Evolutionary conservation across 1,140 invertebrate genomes (phyloP), one percentile per base, ranked within the genome.

Genomic region (Meloidogyne exigua): DNA sequence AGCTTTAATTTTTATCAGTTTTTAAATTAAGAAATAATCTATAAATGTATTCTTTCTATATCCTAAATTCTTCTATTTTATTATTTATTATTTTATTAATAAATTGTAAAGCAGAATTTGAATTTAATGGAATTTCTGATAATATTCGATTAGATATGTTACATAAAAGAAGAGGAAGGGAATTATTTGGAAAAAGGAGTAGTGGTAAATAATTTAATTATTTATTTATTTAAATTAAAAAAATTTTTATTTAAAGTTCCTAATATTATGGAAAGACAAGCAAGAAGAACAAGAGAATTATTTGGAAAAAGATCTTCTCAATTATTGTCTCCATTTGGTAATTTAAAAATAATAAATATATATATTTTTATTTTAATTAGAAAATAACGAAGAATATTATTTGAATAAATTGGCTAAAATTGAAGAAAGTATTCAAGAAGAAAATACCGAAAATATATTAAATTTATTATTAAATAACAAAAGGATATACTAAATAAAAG

Each of bases 271-370:
- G 75, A 44, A 26, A 57, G 66, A 44, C 75, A 69, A 15, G 39
- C 39, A 28, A 57, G 75, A 25, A 26, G 75, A 15, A 76, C 36
- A 13, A 44, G 75, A 42, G 75, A 76, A 71, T 44, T 76, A 39
- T 76, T 76, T 66, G 75, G 75, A 23, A 76, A 76, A 26, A 49
- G 75, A 26, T 57, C 75, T 25, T 42, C 63, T 32, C 42, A 44
- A 49, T 18, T 5, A 57, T n/a, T 57, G 0, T 57, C n/a, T n/a
- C 42, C 42, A 15, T 15, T 44, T 2, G 4, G 42, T 44, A 44
- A 44, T 15, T 44, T 2, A 44, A 44, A 42, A 15, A 39, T 39
- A 7, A 39, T 9, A 39, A 39, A 39, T 39, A 39, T 9, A 39
- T 10, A 39, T 39, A 32, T 32, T 32, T 32, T 32, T 32, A 32